Evolutionary conservation across 1,140 invertebrate genomes (phyloP), one percentile per base, ranked within the genome.

Genomic region (Philotrypesis tridentata): DNA sequence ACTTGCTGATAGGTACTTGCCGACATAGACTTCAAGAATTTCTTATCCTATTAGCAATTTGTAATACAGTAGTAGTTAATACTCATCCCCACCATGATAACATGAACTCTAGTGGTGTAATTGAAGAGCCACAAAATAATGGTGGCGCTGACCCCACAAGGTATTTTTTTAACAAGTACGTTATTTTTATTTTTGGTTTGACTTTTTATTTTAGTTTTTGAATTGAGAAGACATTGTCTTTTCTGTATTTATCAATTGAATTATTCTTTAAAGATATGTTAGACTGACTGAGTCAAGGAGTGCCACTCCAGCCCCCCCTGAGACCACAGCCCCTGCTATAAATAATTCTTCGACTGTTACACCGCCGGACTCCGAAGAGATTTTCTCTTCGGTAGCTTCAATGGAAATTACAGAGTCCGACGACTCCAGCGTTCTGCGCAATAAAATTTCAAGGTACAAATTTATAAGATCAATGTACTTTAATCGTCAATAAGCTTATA

Each of bases 11-110:
- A 85, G 87, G 89, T 80, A 90, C 88, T 31, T 88, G 85, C 37
- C 87, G 90, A 43, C 91, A 92, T 79, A 91, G 93, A 86, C 94
- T 98, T 4, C 95, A 97, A 85, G 98, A 99, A 88, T 99, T 99
- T 91, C 95, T 99, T 77, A 90, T 99, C 76, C 94, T 98, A 2
- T 93, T 99, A 89, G 96, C 98, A 14, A 94, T 99, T 72, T 99
- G 98, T 89, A 99, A 99, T 91, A 99, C 98, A 2, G 98, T 99
- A 3, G 97, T 99, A 23, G 98, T 99, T 31, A 96, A 96, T 75
- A 95, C 95, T 82, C 94, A 96, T 89, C 97, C 97, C 1, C 97
- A 98, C 93, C 94, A 96, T 86, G 97, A 98, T 92, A 92, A 94
- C 77, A 97, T 97, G 96, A 96, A 97, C 91, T 94, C 96, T 17